phyloP scores from a whole-genome alignment of 2,797 vertebrate genomes.

The Rhynchonycteris naso region DNA sequence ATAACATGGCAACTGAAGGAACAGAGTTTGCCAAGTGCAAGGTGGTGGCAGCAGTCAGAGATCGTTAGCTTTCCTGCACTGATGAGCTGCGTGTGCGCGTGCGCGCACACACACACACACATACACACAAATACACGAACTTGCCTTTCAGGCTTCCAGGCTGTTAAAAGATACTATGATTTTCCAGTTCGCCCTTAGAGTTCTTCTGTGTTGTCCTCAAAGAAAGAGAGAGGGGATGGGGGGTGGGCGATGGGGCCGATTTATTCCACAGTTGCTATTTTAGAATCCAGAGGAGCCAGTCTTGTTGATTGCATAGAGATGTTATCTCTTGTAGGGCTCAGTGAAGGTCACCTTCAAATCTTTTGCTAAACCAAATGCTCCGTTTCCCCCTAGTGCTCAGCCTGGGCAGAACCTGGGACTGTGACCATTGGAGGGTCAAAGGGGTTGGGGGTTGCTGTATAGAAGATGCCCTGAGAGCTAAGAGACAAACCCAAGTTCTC shows the following conservation, averaged over 20 bases:
- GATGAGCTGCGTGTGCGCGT: slow-evolving; percentile 27
- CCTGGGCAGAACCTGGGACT: slow-evolving; percentile 10
- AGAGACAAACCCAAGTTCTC: neutral
- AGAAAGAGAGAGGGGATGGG: slow-evolving; percentile 60
- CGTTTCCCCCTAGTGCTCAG: slow-evolving; percentile 67
- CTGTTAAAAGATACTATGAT: slow-evolving; percentile 74
- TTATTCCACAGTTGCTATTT: slow-evolving; percentile 85
- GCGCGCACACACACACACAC: no score
- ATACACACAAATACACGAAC: neutral
- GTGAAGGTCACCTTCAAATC: slow-evolving; percentile 86
- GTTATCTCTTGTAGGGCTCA: slow-evolving; percentile 83
- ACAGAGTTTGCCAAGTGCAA: slow-evolving; percentile 18
- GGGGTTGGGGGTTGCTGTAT: neutral
- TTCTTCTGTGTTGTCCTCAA: slow-evolving; percentile 74
- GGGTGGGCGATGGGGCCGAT: neutral
- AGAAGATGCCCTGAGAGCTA: neutral
- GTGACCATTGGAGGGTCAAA: neutral
- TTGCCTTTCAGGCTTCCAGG: slow-evolving; percentile 56
- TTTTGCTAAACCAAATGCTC: slow-evolving; percentile 75
- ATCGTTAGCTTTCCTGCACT: slow-evolving; percentile 64
- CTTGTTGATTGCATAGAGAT: slow-evolving; percentile 85
- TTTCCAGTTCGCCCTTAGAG: slow-evolving; percentile 77
- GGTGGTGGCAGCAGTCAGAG: neutral
- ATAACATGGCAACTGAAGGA: slow-evolving; percentile 1
- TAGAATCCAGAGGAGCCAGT: slow-evolving; percentile 82